A percentile compares a stretch with the other conserved stretches of the same genome.
These are phyloP conservation scores for Euzetes globulus DNA, from an alignment of 2,888 invertebrate species.

Conservation along the genomic window DNA sequence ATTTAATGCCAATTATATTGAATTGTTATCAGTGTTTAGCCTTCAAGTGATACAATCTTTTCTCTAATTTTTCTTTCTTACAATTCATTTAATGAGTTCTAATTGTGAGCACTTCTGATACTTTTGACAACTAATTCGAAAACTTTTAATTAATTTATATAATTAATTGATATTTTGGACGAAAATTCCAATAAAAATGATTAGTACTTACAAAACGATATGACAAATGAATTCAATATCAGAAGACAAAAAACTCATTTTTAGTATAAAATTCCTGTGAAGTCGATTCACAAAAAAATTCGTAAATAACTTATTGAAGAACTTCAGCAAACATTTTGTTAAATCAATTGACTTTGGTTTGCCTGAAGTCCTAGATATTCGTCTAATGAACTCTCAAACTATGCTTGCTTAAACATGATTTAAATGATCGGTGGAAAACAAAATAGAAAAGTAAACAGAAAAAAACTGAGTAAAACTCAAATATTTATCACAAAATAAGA, in stretches of 20 bases:
- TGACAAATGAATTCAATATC: background rate
- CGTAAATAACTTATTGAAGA: too few species aligned
- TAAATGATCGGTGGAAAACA: too few species aligned
- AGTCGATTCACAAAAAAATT: background rate
- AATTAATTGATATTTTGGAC: too few species aligned
- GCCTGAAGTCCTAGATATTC: background rate
- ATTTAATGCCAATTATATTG: constrained; percentile 9
- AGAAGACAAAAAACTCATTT: background rate
- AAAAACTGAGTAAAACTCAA: too few species aligned
- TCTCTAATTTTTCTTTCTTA: background rate
- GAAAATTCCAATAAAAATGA: too few species aligned
- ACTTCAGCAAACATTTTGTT: too few species aligned
- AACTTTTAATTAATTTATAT: background rate
- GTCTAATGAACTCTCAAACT: too few species aligned
- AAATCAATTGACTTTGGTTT: background rate
- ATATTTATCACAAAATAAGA: too few species aligned
- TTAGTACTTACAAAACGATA: too few species aligned
- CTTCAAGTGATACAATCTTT: constrained; percentile 14
- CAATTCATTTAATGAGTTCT: background rate
- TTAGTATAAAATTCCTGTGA: background rate
- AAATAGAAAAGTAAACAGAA: too few species aligned
- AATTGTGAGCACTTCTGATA: constrained; percentile 2
- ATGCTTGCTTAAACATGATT: too few species aligned
- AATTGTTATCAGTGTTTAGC: constrained; percentile 10
- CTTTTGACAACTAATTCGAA: background rate